Evolutionary conservation across 2,888 invertebrate genomes (phyloP).

Genomic region (Parthenolecanium corni): DNA sequence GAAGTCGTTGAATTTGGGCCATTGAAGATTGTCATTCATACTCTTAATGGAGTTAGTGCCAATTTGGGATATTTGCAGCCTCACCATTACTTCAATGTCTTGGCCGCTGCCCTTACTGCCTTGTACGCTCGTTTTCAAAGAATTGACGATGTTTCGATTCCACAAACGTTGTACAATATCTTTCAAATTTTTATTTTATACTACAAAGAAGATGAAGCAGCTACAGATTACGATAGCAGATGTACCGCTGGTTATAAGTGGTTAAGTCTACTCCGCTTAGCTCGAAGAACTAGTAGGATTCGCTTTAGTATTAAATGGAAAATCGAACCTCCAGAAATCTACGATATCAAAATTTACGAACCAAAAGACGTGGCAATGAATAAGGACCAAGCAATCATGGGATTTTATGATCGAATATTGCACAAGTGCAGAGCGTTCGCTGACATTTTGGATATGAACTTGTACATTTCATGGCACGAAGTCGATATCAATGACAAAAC

Average conservation of each 20-base stretch:
- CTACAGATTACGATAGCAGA: not conserved
- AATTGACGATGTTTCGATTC: not conserved
- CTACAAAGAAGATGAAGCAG: not conserved
- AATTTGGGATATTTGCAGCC: not conserved
- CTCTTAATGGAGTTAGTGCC: not conserved
- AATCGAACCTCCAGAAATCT: not conserved
- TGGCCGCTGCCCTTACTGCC: not conserved
- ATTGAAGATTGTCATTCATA: not conserved
- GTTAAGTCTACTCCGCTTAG: not conserved
- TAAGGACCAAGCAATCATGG: not conserved
- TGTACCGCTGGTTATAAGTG: slow-evolving; percentile 1
- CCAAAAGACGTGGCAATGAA: not conserved
- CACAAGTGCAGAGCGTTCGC: not conserved
- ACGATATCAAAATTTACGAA: not conserved
- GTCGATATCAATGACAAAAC: slow-evolving; percentile 1
- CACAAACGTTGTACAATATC: not conserved
- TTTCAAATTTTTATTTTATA: not conserved
- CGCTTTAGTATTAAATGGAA: not conserved
- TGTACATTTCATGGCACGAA: slow-evolving; percentile 14
- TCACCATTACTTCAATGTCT: not conserved
- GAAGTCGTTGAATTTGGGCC: not conserved
- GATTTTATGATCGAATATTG: not conserved
- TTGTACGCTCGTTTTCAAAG: not conserved
- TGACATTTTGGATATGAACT: not conserved
- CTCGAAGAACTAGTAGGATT: not conserved